Evolutionary conservation across 1,140 invertebrate genomes (phyloP).

Genomic region (Latrodectus geometricus): DNA sequence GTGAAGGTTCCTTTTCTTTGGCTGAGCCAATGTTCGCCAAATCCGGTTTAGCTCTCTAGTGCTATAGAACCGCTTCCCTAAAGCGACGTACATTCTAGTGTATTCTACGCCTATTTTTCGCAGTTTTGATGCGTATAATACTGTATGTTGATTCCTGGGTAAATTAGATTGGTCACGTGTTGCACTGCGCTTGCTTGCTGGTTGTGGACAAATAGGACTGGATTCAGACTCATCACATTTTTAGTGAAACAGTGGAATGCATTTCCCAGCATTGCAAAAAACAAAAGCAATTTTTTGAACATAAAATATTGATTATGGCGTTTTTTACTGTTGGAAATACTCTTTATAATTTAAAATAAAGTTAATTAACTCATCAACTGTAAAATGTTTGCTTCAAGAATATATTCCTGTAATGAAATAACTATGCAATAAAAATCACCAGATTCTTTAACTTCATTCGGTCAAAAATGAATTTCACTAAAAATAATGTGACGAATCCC

Average conservation of each 20-base stretch:
- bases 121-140: slow-evolving; percentile 54
- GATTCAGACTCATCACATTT: neutral
- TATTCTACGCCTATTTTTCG: slow-evolving; percentile 43
- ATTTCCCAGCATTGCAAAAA: too few species aligned
- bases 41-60: slow-evolving; percentile 24
- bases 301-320: too few species aligned
- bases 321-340: too few species aligned
- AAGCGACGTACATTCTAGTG: slow-evolving; percentile 37
- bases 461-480: too few species aligned
- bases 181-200: slow-evolving; percentile 25
- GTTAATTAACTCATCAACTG: too few species aligned
- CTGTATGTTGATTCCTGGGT: slow-evolving; percentile 24
- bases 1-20: neutral
- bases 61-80: slow-evolving; percentile 48
- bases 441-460: too few species aligned
- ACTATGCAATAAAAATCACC: too few species aligned
- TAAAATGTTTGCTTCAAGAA: too few species aligned
- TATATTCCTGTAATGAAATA: too few species aligned
- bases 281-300: too few species aligned
- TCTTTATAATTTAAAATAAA: too few species aligned
- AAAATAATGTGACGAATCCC: too few species aligned
- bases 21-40: neutral
- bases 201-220: slow-evolving; percentile 1
- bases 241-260: neutral
- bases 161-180: slow-evolving; percentile 51